Percentiles rank a stretch among this genome's conserved stretches.
These are phyloP conservation scores for Lacerta agilis DNA, from an alignment of 2,797 vertebrate genomes.

Conservation along the genomic window DNA sequence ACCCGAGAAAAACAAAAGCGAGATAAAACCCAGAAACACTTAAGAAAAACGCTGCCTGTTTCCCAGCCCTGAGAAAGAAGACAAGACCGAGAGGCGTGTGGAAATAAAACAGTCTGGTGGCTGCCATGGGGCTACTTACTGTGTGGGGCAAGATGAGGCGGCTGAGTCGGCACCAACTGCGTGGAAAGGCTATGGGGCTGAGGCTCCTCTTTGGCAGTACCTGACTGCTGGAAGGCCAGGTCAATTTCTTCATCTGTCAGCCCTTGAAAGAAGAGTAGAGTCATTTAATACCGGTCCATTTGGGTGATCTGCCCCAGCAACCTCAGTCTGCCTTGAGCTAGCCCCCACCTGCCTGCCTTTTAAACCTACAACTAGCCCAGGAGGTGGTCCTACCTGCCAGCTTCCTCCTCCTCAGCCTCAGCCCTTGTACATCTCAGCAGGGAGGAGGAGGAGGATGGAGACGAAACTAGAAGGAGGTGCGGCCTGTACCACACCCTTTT, in stretches of 20 bases:
- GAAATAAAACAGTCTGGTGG: neutral
- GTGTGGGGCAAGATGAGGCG: conserved; percentile 78
- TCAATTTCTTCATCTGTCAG: conserved; percentile 97
- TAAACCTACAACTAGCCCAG: too few species aligned
- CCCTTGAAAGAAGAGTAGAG: conserved; percentile 81
- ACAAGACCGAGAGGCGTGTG: neutral
- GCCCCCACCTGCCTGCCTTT: too few species aligned
- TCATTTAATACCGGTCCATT: conserved; percentile 56
- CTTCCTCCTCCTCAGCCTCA: too few species aligned
- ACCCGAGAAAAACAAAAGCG: neutral
- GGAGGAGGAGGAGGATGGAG: too few species aligned
- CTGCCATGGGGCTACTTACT: conserved; percentile 81
- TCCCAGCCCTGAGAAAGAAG: neutral
- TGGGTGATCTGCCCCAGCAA: too few species aligned
- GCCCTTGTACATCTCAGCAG: too few species aligned
- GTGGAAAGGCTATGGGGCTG: conserved; percentile 75
- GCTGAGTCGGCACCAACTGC: conserved; percentile 75
- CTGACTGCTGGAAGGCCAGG: conserved; percentile 92
- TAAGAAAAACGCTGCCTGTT: neutral
- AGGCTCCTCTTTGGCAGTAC: conserved; percentile 83
- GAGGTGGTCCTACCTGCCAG: too few species aligned
- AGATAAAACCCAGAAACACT: neutral
- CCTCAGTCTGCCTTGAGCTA: too few species aligned
- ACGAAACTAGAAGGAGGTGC: neutral
- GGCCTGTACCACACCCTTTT: too few species aligned